Conservation (phyloP, 2,113 vertebrate genomes). For the Callocephalon fimbriatum region DNA sequence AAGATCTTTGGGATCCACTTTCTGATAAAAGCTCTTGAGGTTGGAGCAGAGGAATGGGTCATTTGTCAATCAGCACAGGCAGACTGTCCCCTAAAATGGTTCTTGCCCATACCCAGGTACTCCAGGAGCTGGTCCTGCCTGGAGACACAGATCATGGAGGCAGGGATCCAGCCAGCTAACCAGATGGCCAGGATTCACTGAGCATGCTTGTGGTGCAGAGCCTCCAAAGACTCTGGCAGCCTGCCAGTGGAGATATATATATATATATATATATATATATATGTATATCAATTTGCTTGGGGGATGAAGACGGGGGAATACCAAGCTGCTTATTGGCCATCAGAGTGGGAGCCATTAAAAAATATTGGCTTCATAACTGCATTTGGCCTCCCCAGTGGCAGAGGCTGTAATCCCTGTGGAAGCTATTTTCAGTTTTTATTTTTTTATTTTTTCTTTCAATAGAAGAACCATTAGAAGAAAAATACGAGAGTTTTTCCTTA, state of each 20-base stretch:
- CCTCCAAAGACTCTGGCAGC: constrained; percentile 33
- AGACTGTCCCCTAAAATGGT: not conserved
- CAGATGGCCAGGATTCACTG: constrained; percentile 49
- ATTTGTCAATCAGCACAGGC: not conserved
- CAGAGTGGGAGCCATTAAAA: constrained; percentile 41
- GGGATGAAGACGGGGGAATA: constrained; percentile 17
- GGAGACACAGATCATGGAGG: not conserved
- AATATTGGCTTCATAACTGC: constrained; percentile 41
- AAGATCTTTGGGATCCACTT: not conserved
- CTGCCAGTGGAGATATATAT: not conserved
- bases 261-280: not conserved
- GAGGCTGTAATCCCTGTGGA: not conserved
- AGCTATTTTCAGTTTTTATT: not conserved
- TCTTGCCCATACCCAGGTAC: not conserved
- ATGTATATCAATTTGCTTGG: constrained; percentile 38
- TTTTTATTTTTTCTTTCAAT: not conserved
- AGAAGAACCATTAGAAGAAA: not conserved
- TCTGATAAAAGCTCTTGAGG: not conserved
- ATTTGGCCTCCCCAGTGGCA: not conserved
- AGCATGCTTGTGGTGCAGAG: constrained; percentile 34
- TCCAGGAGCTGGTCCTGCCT: not conserved
- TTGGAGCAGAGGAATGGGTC: not conserved
- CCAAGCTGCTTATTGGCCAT: constrained; percentile 49
- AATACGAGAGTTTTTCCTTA: not conserved
- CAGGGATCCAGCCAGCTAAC: constrained; percentile 21